These are phyloP conservation scores for Eurystomus glaucurus DNA, from an alignment of 2,797 vertebrate genomes.

Conservation along the genomic window DNA sequence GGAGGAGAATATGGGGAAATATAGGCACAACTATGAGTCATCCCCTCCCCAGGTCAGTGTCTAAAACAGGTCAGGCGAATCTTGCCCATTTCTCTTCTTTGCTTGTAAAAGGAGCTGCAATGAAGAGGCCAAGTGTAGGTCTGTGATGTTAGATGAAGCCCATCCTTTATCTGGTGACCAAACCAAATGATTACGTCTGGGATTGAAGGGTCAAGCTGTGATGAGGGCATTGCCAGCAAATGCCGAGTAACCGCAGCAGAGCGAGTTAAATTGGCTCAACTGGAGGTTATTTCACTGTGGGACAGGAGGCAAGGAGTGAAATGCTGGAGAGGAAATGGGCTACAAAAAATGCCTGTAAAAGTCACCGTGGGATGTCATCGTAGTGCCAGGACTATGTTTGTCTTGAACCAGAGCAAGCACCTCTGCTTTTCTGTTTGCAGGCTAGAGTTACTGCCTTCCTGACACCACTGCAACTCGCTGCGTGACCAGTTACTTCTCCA, in stretches of 20 bases:
- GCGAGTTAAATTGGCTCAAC: neutral
- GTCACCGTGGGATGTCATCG: neutral
- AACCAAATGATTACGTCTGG: neutral
- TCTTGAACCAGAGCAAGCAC: conserved; percentile 26
- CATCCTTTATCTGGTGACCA: neutral
- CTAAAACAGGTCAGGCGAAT: conserved; percentile 10
- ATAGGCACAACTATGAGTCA: conserved; percentile 21
- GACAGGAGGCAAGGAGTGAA: neutral
- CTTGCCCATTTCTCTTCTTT: conserved; percentile 34
- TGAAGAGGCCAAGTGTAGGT: neutral
- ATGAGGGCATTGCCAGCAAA: neutral
- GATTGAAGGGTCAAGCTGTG: neutral
- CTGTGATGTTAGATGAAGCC: neutral
- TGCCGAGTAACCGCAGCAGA: neutral
- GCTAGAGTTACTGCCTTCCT: conserved; percentile 13
- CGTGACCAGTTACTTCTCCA: neutral
- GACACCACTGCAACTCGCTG: neutral
- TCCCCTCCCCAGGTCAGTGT: neutral
- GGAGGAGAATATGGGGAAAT: neutral
- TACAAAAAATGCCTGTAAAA: conserved; percentile 30
- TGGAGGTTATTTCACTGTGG: neutral
- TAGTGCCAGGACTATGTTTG: conserved; percentile 22
- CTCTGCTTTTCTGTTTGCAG: neutral
- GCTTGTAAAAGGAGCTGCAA: neutral
- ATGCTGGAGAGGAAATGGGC: neutral